Evolutionary conservation across 1,140 invertebrate genomes (phyloP).

Genomic region (Tetraneura akinire): DNA sequence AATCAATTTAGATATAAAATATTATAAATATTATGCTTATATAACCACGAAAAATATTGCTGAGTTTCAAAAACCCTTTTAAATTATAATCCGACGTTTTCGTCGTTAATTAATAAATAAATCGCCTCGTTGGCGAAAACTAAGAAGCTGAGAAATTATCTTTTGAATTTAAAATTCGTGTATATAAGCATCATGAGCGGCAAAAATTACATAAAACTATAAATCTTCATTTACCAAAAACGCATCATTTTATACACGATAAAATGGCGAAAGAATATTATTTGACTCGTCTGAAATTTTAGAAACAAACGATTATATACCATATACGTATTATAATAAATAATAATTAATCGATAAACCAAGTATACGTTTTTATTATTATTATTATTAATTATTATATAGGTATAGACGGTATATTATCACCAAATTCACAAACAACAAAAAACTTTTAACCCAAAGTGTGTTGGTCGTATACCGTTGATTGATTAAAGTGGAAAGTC

Average conservation of each 20-base stretch:
- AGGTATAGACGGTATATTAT: too few species aligned
- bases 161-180: neutral
- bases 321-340: too few species aligned
- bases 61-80: neutral
- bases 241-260: too few species aligned
- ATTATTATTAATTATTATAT: too few species aligned
- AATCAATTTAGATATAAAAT: neutral
- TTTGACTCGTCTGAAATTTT: too few species aligned
- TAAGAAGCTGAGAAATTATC: neutral
- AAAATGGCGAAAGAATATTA: too few species aligned
- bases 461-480: conserved; percentile 2
- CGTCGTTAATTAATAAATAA: conserved; percentile 2
- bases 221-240: conserved; percentile 14
- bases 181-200: neutral
- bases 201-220: neutral
- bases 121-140: neutral
- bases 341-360: too few species aligned
- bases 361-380: too few species aligned
- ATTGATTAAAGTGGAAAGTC: conserved; percentile 47
- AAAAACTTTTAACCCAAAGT: conserved; percentile 11
- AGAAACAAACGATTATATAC: neutral
- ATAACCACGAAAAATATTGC: neutral
- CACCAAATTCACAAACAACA: neutral
- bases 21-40: neutral
- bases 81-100: too few species aligned